Evolutionary conservation across 2,888 invertebrate species (phyloP), one percentile per base, ranked within the genome.

Genomic region (Cacoxenus indagator): DNA sequence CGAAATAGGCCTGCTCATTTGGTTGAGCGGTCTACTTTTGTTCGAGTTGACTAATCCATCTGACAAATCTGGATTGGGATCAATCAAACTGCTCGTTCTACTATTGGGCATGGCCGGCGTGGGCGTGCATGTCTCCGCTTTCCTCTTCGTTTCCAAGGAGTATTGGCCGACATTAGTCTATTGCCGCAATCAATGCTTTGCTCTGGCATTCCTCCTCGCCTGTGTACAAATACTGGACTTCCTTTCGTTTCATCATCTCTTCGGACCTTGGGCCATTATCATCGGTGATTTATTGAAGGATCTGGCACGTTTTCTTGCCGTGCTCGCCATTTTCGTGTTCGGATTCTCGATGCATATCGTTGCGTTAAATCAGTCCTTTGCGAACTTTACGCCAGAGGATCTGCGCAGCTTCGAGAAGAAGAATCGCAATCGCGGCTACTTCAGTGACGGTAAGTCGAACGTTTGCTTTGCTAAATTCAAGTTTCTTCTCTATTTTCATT

Each of bases 211-310:
- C 87, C 91, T 99, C 71, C 90, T 98, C 81, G 97, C 98, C 67
- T 99, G 99, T 89, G 97, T 99, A 62, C 98, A 99, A 89, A 96
- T 99, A 83, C 90, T 99, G 84, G 97, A 97, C 90, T 99, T 99
- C 88, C 90, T 99, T 62, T 98, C 98, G 26, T 99, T 99, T 87
- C 99, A 99, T 89, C 97, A 99, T 89, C 91, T 99, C 22, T 99
- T 99, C 87, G 99, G 99, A 59, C 99, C 99, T 0, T 99, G 99
- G 99, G 99, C 99, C 37, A 99, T 99, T 86, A 99, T 99, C 87
- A 99, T 99, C 84, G 96, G 98, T 24, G 95, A 96, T 88, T 90
- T 96, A 67, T 94, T 96, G 92, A 96, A 96, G 87, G 97, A 98
- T 88, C 90, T 98, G 78, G 96, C 96, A n/a, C 91, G 97, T 85